phyloP scores from a whole-genome alignment of 2,888 invertebrate species.

The Belgica antarctica region DNA sequence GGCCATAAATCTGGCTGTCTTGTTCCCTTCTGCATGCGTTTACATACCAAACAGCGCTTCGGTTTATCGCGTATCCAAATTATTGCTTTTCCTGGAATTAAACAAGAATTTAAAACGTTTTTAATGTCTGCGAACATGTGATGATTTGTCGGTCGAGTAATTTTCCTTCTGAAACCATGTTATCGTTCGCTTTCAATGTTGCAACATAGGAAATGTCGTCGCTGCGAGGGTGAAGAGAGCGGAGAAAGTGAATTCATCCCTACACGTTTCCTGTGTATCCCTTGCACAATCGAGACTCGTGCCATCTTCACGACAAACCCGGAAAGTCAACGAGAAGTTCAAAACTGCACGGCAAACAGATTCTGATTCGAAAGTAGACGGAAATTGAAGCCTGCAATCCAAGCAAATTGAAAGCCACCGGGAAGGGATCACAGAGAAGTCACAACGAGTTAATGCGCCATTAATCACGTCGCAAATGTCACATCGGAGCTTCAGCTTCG shows the following conservation, averaged over 20 bases:
- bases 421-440: too few species aligned
- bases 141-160: background rate
- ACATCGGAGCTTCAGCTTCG: too few species aligned
- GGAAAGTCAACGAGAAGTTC: background rate
- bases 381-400: too few species aligned
- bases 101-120: background rate
- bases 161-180: background rate
- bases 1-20: background rate
- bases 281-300: too few species aligned
- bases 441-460: too few species aligned
- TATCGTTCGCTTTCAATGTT: background rate
- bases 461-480: too few species aligned
- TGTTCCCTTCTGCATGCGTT: too few species aligned
- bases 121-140: background rate
- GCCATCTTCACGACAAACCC: slow-evolving; percentile 1
- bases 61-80: slow-evolving; percentile 11
- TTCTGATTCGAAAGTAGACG: too few species aligned
- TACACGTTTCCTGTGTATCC: too few species aligned
- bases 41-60: background rate
- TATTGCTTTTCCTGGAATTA: background rate
- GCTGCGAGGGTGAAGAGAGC: background rate
- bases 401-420: too few species aligned
- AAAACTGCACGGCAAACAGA: too few species aligned
- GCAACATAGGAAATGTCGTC: background rate
- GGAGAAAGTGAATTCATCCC: background rate